Percentiles rank a stretch among this genome's conserved stretches.
Conservation (phyloP, 2,113 vertebrate genomes). For the Ardeotis arabs region DNA sequence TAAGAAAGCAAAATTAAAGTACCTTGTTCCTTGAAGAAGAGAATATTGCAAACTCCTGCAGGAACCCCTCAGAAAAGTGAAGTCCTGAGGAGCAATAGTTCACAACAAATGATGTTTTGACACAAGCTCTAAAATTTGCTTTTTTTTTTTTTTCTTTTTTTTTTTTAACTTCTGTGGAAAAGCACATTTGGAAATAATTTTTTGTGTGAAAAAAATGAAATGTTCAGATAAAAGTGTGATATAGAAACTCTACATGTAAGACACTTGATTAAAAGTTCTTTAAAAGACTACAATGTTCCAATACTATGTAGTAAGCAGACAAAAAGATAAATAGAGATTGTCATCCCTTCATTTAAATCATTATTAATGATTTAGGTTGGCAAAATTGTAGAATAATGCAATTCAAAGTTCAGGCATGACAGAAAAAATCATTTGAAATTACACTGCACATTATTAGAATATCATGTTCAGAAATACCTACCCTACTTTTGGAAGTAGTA, state of each 20-base stretch:
- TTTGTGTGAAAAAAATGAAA: neutral
- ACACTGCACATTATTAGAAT: neutral
- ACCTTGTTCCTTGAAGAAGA: neutral
- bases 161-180: neutral
- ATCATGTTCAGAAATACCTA: neutral
- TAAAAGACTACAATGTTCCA: neutral
- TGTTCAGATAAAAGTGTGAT: neutral
- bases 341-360: neutral
- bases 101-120: neutral
- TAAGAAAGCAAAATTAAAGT: neutral
- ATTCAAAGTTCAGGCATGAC: neutral
- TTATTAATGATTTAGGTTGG: neutral
- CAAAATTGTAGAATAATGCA: neutral
- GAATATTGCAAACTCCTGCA: neutral
- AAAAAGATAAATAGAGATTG: neutral
- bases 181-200: neutral
- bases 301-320: neutral
- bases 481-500: too few relatives aligned
- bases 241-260: neutral
- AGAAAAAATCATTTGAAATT: neutral
- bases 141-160: neutral
- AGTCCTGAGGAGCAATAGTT: neutral
- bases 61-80: neutral
- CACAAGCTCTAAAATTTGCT: fast-evolving
- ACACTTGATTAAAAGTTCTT: neutral